A percentile compares a stretch with the other conserved stretches of the same genome.
Evolutionary conservation across 2,113 vertebrate genomes (phyloP).

Genomic region (Pelusios castaneus): DNA sequence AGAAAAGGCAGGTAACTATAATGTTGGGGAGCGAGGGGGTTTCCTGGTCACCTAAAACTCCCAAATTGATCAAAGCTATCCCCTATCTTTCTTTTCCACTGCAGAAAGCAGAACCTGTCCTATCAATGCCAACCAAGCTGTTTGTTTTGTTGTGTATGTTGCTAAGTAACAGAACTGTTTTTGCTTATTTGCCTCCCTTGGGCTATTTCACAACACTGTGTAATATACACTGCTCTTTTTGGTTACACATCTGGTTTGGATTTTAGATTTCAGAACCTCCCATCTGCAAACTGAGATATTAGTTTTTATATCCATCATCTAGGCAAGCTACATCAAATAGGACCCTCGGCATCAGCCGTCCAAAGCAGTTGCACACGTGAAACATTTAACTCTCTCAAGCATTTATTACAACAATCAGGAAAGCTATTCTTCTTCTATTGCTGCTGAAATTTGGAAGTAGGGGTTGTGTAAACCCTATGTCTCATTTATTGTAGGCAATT

Average conservation of each 20-base stretch:
- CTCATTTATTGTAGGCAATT: slow-evolving; percentile 59
- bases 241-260: slow-evolving; percentile 83
- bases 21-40: slow-evolving; percentile 18
- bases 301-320: slow-evolving; percentile 72
- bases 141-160: slow-evolving; percentile 82
- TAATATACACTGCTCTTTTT: slow-evolving; percentile 76
- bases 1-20: slow-evolving; percentile 19
- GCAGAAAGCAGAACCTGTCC: slow-evolving; percentile 70
- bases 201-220: slow-evolving; percentile 84
- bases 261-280: slow-evolving; percentile 78
- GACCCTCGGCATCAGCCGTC: slow-evolving; percentile 11
- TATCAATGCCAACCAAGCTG: slow-evolving; percentile 72
- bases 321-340: slow-evolving; percentile 59
- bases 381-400: slow-evolving; percentile 61
- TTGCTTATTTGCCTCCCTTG: slow-evolving; percentile 86
- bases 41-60: slow-evolving; percentile 48
- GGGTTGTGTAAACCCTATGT: slow-evolving; percentile 30
- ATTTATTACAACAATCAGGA: slow-evolving; percentile 29
- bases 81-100: slow-evolving; percentile 62
- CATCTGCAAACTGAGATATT: slow-evolving; percentile 70
- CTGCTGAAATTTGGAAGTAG: not conserved
- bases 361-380: slow-evolving; percentile 50
- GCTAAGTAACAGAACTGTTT: slow-evolving; percentile 82
- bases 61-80: slow-evolving; percentile 45
- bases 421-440: slow-evolving; percentile 13